These are phyloP conservation scores for Rhagonycha lutea DNA, from an alignment of 2,888 invertebrate genomes.

Conservation along the genomic window DNA sequence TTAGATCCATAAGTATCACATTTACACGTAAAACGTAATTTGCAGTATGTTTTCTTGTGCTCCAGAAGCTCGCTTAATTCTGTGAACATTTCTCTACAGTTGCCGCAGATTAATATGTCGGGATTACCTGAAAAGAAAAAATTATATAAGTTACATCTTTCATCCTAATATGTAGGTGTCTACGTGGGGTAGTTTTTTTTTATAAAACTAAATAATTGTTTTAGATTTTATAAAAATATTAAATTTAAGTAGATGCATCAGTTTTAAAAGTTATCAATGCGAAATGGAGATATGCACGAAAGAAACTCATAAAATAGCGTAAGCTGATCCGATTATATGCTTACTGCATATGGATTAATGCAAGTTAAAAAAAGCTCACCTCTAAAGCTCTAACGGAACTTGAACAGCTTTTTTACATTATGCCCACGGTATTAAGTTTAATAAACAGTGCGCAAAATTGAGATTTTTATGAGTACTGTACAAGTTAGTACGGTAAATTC, in stretches of 20 bases:
- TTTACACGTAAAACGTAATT: constrained; percentile 71
- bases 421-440: constrained; percentile 18
- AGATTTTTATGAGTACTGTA: constrained; percentile 9
- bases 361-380: constrained; percentile 28
- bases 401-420: constrained; percentile 27
- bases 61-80: constrained; percentile 72
- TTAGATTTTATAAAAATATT: not conserved
- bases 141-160: not conserved
- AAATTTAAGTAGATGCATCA: not conserved
- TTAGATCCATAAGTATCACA: constrained; percentile 58
- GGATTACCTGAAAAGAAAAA: constrained; percentile 64
- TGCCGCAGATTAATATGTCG: constrained; percentile 77
- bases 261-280: constrained; percentile 18
- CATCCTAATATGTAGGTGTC: not conserved
- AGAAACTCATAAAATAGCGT: constrained; percentile 21
- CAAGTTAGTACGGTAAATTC: not conserved
- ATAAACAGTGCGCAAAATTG: constrained; percentile 22
- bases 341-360: constrained; percentile 31
- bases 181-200: not conserved
- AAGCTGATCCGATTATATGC: constrained; percentile 34
- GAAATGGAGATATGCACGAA: constrained; percentile 22
- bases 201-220: not conserved
- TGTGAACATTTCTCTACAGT: constrained; percentile 74
- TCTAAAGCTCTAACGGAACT: constrained; percentile 21
- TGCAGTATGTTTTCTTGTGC: constrained; percentile 74